Evolutionary conservation across 2,888 invertebrate genomes (phyloP).

Genomic region (Ophion ventricosus): DNA sequence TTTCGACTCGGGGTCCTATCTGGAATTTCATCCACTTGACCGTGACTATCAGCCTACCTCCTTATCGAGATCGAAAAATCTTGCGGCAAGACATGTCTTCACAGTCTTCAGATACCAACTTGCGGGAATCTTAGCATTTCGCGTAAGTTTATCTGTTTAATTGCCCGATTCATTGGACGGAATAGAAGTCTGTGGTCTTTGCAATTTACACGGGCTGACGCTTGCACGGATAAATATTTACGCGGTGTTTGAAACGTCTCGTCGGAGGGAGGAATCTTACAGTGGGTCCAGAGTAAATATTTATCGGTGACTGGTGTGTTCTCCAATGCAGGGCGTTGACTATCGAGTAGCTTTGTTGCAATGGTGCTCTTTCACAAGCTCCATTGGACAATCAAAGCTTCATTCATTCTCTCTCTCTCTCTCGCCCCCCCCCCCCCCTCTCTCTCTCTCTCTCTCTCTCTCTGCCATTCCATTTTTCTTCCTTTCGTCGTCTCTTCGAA

Average conservation of each 20-base stretch:
- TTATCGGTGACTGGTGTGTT: conserved; percentile 45
- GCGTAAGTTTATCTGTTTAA: conserved; percentile 29
- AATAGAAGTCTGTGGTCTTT: conserved; percentile 47
- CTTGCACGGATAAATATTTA: conserved; percentile 58
- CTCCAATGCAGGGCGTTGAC: conserved; percentile 32
- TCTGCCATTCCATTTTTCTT: conserved; percentile 1
- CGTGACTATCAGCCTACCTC: not conserved
- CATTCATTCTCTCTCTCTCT: conserved; percentile 18
- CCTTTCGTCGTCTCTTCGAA: conserved; percentile 6
- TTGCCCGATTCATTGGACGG: conserved; percentile 64
- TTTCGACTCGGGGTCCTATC: not conserved
- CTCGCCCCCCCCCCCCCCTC: conserved; percentile 11
- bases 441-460: conserved; percentile 11
- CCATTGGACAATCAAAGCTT: conserved; percentile 50
- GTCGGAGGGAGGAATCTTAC: conserved; percentile 1
- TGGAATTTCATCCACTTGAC: not conserved
- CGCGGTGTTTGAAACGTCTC: conserved; percentile 20
- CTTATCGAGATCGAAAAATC: not conserved
- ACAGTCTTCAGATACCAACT: not conserved
- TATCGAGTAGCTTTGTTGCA: conserved; percentile 40
- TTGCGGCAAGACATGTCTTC: not conserved
- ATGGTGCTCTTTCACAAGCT: conserved; percentile 63
- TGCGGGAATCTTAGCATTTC: not conserved
- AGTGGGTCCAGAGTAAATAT: conserved; percentile 43
- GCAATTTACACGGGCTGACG: conserved; percentile 5